phyloP scores from a whole-genome alignment of 2,797 vertebrate genomes.

The Lagorchestes hirsutus region DNA sequence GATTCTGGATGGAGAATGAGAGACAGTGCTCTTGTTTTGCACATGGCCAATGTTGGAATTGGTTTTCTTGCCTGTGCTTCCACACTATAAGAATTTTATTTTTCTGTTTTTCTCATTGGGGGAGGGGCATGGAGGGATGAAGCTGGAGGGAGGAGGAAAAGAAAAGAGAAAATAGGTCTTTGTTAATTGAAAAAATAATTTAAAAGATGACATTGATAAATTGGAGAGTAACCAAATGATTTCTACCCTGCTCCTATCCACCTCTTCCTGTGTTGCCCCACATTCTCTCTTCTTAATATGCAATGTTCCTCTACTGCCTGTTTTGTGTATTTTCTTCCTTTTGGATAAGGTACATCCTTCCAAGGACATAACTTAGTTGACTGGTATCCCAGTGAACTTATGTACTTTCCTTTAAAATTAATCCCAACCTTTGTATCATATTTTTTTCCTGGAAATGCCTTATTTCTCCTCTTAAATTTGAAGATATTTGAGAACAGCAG shows the following conservation, averaged over 20 bases:
- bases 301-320: background rate
- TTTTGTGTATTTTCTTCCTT: background rate
- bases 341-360: background rate
- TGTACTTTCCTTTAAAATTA: background rate
- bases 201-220: background rate
- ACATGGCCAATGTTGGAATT: background rate
- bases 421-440: background rate
- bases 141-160: background rate
- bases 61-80: background rate
- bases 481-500: background rate
- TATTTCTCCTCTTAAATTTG: background rate
- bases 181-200: background rate
- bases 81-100: background rate
- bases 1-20: background rate
- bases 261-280: background rate
- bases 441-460: background rate
- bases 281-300: background rate
- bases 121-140: too few relatives aligned
- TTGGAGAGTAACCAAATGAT: background rate
- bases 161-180: background rate
- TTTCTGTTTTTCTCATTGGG: background rate
- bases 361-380: background rate
- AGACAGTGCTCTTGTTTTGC: background rate
- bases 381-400: background rate
- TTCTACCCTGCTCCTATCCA: background rate